Evolutionary conservation across 2,888 invertebrate species (phyloP), one percentile per base, ranked within the genome.

Genomic region (Tetragonula carbonaria): DNA sequence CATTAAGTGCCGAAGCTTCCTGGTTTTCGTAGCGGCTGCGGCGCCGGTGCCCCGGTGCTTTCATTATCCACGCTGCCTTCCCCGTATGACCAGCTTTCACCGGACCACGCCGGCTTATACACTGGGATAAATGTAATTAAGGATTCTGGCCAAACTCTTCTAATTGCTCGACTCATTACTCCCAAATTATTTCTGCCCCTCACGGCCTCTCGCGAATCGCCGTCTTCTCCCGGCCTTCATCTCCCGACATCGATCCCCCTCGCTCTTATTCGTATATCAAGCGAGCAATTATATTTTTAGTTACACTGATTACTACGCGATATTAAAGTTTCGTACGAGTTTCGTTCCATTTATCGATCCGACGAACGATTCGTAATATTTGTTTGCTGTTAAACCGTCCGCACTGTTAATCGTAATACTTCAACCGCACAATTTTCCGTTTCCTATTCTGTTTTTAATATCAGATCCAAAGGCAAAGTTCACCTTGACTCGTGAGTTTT

Each of bases 161-260:
- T 91, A 92, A 92, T 92, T 92, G 90, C 88, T 82, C 88, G 86
- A 89, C 88, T 91, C 91, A 87, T 92, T 92, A 91, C 87, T 84
- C 85, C 85, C 74, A 62, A 84, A 90, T 86, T 83, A 77, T 74
- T 71, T 53, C 66, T 66, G 33, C 4, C 33, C 62, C 18, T 75
- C 72, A 1, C 79, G 16, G 33, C 33, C 23, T 14, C 21, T 14
- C 21, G 14, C 21, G 50, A 28, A 50, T 73, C 45, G 16, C 18
- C 63, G 45, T 68, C 57, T 68, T 45, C 55, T 38, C 8, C 8
- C 13, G 18, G 4, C 33, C 23, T 11, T 59, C 5, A 21, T 51
- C 62, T 50, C 59, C 18, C 18, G 33, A n/a, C 33, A 45, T 72
- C 28, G 18, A 50, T 50, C 63, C 18, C 59, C 23, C 33, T 13